phyloP scores from a whole-genome alignment of 1,140 invertebrate genomes.

The Drepana arcuata region DNA sequence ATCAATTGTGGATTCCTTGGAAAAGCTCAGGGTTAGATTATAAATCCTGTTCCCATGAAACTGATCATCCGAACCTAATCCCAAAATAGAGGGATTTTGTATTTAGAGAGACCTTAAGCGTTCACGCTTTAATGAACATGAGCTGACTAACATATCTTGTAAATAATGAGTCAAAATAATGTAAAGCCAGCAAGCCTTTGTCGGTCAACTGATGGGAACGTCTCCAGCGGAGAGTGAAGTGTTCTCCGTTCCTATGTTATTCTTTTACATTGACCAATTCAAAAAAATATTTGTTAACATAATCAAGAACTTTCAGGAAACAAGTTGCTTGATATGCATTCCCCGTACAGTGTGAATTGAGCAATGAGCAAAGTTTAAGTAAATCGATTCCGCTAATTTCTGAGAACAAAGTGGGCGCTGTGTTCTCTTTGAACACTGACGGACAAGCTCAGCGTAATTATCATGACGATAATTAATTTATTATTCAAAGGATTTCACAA shows the following conservation, averaged over 20 bases:
- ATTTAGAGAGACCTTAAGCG: no score
- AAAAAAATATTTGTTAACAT: no score
- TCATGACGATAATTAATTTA: slow-evolving; percentile 8
- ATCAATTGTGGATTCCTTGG: no score
- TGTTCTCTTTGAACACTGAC: slow-evolving; percentile 7
- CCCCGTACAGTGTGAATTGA: slow-evolving; percentile 29
- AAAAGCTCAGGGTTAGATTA: neutral
- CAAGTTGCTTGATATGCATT: slow-evolving; percentile 7
- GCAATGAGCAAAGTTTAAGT: slow-evolving; percentile 24
- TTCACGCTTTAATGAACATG: slow-evolving; percentile 34
- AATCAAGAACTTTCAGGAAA: no score
- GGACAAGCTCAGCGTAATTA: slow-evolving; percentile 16
- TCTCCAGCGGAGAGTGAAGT: no score
- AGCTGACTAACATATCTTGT: slow-evolving; percentile 16
- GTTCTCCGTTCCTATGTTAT: no score
- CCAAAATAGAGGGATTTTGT: no score
- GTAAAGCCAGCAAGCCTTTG: no score
- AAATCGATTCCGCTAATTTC: slow-evolving; percentile 50
- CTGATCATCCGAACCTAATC: neutral
- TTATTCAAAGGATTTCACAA: no score
- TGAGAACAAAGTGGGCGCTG: slow-evolving; percentile 40
- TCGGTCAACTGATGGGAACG: no score
- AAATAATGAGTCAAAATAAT: no score
- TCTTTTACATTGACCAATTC: no score
- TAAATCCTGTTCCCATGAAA: slow-evolving; percentile 5